phyloP scores from a whole-genome alignment of 2,797 vertebrate genomes.

The Prionace glauca region DNA sequence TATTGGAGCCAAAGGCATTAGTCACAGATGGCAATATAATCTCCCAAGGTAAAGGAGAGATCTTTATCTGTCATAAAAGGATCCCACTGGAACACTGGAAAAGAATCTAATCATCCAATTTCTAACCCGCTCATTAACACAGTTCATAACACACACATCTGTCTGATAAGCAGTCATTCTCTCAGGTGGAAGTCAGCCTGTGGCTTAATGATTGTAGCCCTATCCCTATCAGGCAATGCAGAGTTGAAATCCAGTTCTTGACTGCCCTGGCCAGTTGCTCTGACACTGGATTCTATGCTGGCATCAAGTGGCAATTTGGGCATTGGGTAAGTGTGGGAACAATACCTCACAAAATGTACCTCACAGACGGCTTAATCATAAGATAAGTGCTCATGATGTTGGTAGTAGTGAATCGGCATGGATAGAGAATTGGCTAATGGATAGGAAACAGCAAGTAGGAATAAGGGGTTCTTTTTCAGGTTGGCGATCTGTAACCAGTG shows the following conservation, averaged over 20 bases:
- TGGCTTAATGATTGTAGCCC: neutral
- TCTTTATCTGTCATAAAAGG: neutral
- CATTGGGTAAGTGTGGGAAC: no score
- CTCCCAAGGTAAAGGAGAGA: neutral
- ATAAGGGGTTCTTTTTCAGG: no score
- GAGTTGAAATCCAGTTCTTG: neutral
- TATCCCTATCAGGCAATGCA: neutral
- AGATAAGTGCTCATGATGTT: no score
- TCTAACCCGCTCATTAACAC: neutral
- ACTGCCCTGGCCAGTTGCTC: neutral
- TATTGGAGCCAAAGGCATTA: neutral
- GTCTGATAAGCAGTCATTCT: neutral
- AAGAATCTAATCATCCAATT: neutral
- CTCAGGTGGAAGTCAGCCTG: neutral
- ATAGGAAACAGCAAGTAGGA: no score
- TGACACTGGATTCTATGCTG: no score
- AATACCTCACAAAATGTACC: no score
- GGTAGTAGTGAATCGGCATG: no score
- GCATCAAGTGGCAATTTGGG: neutral
- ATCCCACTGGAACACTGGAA: neutral
- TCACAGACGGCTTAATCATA: no score
- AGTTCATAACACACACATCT: neutral
- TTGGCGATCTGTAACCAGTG: no score
- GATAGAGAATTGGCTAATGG: no score
- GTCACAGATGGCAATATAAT: conserved; percentile 2